Conservation (phyloP, 2,113 vertebrate genomes). For the Kryptolebias marmoratus region DNA sequence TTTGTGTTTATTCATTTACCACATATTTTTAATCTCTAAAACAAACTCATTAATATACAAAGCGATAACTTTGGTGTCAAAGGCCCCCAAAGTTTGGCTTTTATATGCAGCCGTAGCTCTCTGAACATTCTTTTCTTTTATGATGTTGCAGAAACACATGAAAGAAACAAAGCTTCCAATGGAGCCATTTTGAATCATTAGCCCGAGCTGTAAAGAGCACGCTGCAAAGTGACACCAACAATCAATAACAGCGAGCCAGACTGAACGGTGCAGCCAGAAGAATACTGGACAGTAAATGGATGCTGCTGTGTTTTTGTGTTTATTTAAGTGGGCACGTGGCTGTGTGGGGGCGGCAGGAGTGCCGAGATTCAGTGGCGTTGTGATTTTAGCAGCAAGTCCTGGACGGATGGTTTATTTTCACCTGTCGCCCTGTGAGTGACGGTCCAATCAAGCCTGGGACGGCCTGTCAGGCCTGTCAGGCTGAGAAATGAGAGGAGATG, state of each 20-base stretch:
- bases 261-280: conserved; percentile 12
- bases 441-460: conserved; percentile 67
- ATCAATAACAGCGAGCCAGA: conserved; percentile 50
- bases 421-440: conserved; percentile 64
- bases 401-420: conserved; percentile 61
- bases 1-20: too few species aligned
- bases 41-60: background rate
- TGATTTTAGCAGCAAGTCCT: conserved; percentile 56
- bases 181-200: conserved; percentile 75
- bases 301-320: conserved; percentile 29
- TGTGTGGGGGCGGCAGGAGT: conserved; percentile 11
- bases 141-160: background rate
- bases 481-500: conserved; percentile 72
- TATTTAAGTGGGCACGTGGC: background rate
- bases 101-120: background rate
- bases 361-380: conserved; percentile 57
- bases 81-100: background rate
- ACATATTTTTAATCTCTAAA: background rate
- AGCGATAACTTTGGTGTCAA: too few species aligned
- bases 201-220: conserved; percentile 43
- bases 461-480: conserved; percentile 67
- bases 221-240: conserved; percentile 35
- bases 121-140: too few species aligned
- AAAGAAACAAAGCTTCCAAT: conserved; percentile 4
- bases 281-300: conserved; percentile 9